Conservation (phyloP, 1,140 invertebrate species). For the Heliconius nattereri region DNA sequence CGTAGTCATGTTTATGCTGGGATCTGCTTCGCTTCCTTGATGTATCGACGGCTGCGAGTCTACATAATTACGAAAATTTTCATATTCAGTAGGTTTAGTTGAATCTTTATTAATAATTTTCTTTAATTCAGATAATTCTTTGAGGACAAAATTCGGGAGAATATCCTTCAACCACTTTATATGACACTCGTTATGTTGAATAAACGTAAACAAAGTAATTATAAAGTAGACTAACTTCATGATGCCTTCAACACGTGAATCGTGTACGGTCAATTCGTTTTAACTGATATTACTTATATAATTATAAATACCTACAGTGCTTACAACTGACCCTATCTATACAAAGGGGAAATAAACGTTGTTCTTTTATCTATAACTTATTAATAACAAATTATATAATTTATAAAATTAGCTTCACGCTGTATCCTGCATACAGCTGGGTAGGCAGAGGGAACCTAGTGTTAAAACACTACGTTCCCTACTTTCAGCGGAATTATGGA, state of each 20-base stretch:
- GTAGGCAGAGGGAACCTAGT: too few species aligned
- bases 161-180: not conserved
- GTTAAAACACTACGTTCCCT: too few species aligned
- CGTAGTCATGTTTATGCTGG: slow-evolving; percentile 69
- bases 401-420: too few species aligned
- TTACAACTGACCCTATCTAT: not conserved
- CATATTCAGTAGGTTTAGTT: not conserved
- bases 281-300: not conserved
- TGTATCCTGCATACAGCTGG: too few species aligned
- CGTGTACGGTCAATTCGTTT: not conserved
- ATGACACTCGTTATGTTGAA: not conserved
- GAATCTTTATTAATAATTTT: not conserved
- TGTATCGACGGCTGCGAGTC: not conserved
- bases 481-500: too few species aligned
- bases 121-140: not conserved
- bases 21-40: slow-evolving; percentile 55
- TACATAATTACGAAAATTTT: not conserved
- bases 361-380: too few species aligned
- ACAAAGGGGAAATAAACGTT: not conserved
- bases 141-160: not conserved
- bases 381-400: too few species aligned
- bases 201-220: not conserved
- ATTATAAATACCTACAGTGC: not conserved
- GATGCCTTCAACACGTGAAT: not conserved
- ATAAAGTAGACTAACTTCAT: not conserved